These are phyloP conservation scores for Penaeus chinensis DNA, from an alignment of 1,140 invertebrate species.

Conservation along the genomic window DNA sequence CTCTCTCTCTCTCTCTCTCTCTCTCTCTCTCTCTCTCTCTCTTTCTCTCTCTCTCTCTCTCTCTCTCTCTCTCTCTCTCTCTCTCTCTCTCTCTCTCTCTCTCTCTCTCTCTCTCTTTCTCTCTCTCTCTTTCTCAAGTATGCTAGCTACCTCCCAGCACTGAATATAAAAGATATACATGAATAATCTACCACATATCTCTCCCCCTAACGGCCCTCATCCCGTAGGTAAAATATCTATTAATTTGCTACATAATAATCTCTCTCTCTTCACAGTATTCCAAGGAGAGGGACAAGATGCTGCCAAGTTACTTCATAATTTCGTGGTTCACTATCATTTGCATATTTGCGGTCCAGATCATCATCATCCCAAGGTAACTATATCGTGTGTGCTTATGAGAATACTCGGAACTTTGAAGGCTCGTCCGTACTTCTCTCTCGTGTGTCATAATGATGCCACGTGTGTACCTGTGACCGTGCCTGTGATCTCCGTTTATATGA, in stretches of 20 bases:
- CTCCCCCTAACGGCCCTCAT: neutral
- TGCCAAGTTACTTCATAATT: slow-evolving; percentile 85
- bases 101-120: neutral
- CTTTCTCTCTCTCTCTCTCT: neutral
- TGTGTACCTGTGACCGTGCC: too few species aligned
- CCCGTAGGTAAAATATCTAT: neutral
- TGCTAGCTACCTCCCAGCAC: too few species aligned
- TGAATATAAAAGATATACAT: too few species aligned
- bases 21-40: neutral
- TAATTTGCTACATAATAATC: neutral
- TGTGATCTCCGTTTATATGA: too few species aligned
- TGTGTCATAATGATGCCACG: too few species aligned
- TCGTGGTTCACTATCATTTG: slow-evolving; percentile 79
- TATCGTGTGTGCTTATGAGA: slow-evolving; percentile 31
- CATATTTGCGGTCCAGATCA: slow-evolving; percentile 75
- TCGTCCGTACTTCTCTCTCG: too few species aligned
- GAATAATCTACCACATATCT: too few species aligned
- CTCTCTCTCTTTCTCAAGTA: neutral
- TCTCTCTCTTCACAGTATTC: slow-evolving; percentile 73
- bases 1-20: too few species aligned
- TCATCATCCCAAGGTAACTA: slow-evolving; percentile 79
- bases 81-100: neutral
- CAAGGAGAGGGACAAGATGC: slow-evolving; percentile 83
- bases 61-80: neutral
- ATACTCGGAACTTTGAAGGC: neutral